Evolutionary conservation across 2,113 vertebrate species (phyloP), one percentile per base, ranked within the genome.

Genomic region (Morone saxatilis): DNA sequence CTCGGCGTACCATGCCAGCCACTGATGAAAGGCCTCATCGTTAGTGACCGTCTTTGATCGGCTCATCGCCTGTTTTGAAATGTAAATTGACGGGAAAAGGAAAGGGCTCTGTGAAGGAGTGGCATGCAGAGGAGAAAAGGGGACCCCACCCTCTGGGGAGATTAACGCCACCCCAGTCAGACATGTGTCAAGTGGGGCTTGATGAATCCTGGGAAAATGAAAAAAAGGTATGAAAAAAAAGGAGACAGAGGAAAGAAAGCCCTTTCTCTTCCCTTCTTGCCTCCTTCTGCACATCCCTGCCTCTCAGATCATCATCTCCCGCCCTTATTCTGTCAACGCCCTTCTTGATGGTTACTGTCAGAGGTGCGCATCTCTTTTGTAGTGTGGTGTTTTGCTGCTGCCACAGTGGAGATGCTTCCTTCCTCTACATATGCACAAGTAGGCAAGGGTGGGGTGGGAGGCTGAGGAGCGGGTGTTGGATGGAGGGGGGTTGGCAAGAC

Each of bases 281-380:
- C 87, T 92, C 83, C 86, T 94, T 91, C 86, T 91, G 91, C 91
- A 91, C 88, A 92, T 93, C 90, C 86, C 87, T 89, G 89, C 87
- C 91, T 93, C 93, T 95, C 92, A 95, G 95, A 95, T 95, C 95
- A 95, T 94, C 93, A 85, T 94, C 94, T 93, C 88, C 93, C 93
- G 95, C 93, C 95, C 95, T 95, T 95, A 96, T 96, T 96, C 95
- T 96, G 95, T 96, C 95, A 96, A 91, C 94, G 90, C 89, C 94
- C 92, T 93, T 93, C 93, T 95, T 95, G 94, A 95, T 95, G 93
- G 91, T 94, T 86, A 88, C 94, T 93, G 94, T 95, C 94, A 95
- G 94, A 94, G 94, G 94, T 91, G 94, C 81, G 89, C 92, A 89
- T 94, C 94, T 94, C 94, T 93, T 96, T 95, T 94, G 94, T 95